Base-by-base conservation (phyloP, 2,888 invertebrate genomes). In the Ommatoiulus sabulosus region DNA sequence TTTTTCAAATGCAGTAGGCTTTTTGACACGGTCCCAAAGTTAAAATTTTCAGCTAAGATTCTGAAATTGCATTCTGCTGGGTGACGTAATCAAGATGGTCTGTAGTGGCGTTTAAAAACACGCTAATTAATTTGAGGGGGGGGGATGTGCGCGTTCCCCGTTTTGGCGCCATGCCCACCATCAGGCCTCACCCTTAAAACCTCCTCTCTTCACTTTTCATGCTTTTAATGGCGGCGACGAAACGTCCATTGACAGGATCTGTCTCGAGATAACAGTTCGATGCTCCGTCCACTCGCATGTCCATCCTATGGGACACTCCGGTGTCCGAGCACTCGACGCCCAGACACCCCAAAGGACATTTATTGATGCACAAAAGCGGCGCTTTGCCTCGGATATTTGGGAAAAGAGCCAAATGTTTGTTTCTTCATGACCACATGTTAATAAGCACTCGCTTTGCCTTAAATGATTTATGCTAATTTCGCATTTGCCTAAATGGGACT, bases 181-280 rank as follows among this genome's bases (percentile, higher is more conserved):
- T 63, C 63, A 63, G 63, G 63, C 20, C 63, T 63, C 63, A 63
- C 63, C 63, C 63, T 63, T 63, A 63, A n/a, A 17, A 63, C n/a
- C 63, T n/a, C 63, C 63, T 63, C 63, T 63, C 63, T 63, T 63
- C 63, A n/a, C 63, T 63, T 63, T 63, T 63, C n/a, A n/a, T 63
- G 63, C 63, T 63, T 63, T 63, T 63, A 63, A 63, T 63, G 63
- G 63, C 63, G 63, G 63, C 63, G 63, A n/a, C 63, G 63, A 63
- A 63, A 63, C 63, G 63, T 63, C n/a, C 63, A 63, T 63, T 63
- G 63, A 63, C 63, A 63, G 63, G 63, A 63, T 63, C 63, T 63
- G 63, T 63, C 63, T 63, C 63, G 63, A 63, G 63, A 63, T 63
- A 63, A 63, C 63, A 63, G 63, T 63, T 63, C 63, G 63, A 63